Evolutionary conservation across 2,888 invertebrate species (phyloP), one percentile per base, ranked within the genome.

Genomic region (Cryptocheilus praepositus): DNA sequence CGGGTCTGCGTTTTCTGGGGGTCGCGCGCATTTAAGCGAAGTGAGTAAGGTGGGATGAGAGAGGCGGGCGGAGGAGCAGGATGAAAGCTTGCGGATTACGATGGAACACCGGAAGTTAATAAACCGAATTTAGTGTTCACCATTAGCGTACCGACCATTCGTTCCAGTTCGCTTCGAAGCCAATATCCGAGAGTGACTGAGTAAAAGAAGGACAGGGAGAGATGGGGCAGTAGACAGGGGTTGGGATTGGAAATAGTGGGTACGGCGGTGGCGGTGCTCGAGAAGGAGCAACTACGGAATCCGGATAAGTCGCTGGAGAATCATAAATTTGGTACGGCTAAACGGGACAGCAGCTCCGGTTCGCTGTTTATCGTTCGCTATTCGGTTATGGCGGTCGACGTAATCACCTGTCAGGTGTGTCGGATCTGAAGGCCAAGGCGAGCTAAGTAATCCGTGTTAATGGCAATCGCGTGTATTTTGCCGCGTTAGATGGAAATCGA

Each of bases 51-150:
- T 45, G 64, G 69, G 63, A 70, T n/a, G n/a, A 78, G 74, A 78
- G 76, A 79, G 62, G 36, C 36, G 36, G 4, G 36, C 11, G 36
- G 71, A 70, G 66, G 61, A 25, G 61, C 64, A 63, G 56, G 61
- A 68, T 36, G 58, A 67, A 64, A 65, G 66, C 67, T 70, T 49
- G 74, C 57, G 66, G 68, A 76, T 73, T 63, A 67, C 65, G 61
- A 51, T 22, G 56, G 54, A 58, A 67, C 58, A 61, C 74, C 73
- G 81, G 81, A 83, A 82, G 82, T 85, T 83, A 83, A 81, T 85
- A 84, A 85, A 83, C 73, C 74, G 80, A 83, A 85, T 83, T 84
- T 82, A 81, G 73, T 79, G 76, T 78, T 68, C 69, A 64, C 76
- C 76, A 79, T 83, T 81, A 79, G 74, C 67, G 68, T 61, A 57